Evolutionary conservation across 2,888 invertebrate genomes (phyloP).

Genomic region (Chironomus tentans): DNA sequence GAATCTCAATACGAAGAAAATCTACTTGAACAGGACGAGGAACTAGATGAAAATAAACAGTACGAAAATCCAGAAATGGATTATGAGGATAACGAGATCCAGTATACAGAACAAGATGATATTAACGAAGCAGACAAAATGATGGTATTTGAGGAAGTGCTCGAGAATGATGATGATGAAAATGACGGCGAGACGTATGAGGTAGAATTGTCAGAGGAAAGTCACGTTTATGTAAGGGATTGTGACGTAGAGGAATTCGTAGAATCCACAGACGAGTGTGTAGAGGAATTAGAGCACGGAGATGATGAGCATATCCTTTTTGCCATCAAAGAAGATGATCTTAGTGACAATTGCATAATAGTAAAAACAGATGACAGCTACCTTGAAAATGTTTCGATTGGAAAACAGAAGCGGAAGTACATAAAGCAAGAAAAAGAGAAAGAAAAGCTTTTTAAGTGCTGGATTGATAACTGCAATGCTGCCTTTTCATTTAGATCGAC

Average conservation of each 20-base stretch:
- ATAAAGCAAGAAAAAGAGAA: not conserved
- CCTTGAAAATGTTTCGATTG: not conserved
- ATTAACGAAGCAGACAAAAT: not conserved
- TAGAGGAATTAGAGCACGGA: not conserved
- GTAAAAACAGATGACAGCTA: not conserved
- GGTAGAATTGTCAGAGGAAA: not conserved
- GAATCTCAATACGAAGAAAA: not conserved
- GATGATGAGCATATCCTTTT: not conserved
- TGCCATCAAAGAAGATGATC: not conserved
- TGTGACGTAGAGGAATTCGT: not conserved
- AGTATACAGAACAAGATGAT: not conserved
- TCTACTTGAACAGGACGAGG: not conserved
- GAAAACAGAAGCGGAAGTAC: not conserved
- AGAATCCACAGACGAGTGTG: not conserved
- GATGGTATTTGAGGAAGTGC: not conserved
- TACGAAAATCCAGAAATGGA: not conserved
- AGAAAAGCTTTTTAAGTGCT: not conserved
- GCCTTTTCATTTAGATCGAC: not conserved
- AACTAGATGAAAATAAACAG: not conserved
- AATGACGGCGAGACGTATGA: not conserved
- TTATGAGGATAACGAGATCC: not conserved
- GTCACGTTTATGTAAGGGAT: not conserved
- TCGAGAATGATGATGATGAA: not conserved
- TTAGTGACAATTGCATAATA: not conserved
- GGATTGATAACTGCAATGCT: not conserved